Percentiles rank a stretch among this genome's conserved stretches.
Evolutionary conservation across 35 echinoderm and acorn worm genomes (phyloP).

Genomic region (Strongylocentrotus purpuratus): DNA sequence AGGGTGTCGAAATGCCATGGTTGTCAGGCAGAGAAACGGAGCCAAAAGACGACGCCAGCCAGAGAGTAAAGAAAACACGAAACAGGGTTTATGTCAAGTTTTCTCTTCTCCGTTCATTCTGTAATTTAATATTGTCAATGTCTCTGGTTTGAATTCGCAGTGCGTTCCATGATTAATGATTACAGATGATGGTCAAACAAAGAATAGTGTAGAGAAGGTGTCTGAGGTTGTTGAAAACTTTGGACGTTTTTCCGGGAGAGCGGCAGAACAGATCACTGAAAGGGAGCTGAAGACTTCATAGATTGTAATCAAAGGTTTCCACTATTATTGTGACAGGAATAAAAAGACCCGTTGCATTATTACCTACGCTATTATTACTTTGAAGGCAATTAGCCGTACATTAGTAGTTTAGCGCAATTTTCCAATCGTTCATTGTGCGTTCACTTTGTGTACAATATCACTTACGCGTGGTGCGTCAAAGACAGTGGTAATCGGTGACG

Average conservation of each 20-base stretch:
- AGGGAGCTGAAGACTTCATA: neutral
- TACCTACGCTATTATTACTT: neutral
- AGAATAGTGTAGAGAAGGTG: too few species aligned
- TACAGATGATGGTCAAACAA: neutral
- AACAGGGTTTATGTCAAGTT: neutral
- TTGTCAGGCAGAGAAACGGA: neutral
- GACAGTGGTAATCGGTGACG: too few species aligned
- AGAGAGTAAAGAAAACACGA: neutral
- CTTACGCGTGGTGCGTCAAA: too few species aligned
- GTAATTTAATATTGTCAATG: neutral
- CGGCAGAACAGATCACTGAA: neutral
- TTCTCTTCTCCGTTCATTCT: neutral
- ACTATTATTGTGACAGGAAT: neutral
- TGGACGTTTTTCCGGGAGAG: too few species aligned
- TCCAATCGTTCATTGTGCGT: too few species aligned
- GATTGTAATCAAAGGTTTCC: neutral
- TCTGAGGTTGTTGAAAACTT: neutral
- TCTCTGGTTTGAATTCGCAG: neutral
- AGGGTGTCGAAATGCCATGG: conserved; percentile 14
- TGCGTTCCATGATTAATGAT: neutral
- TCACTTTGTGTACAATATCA: too few species aligned
- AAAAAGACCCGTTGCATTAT: neutral
- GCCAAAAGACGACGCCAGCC: neutral
- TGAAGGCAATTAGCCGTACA: too few species aligned
- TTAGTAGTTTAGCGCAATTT: too few species aligned